Conservation (phyloP, 2,888 invertebrate genomes). For the Metopia argyrocephala region DNA sequence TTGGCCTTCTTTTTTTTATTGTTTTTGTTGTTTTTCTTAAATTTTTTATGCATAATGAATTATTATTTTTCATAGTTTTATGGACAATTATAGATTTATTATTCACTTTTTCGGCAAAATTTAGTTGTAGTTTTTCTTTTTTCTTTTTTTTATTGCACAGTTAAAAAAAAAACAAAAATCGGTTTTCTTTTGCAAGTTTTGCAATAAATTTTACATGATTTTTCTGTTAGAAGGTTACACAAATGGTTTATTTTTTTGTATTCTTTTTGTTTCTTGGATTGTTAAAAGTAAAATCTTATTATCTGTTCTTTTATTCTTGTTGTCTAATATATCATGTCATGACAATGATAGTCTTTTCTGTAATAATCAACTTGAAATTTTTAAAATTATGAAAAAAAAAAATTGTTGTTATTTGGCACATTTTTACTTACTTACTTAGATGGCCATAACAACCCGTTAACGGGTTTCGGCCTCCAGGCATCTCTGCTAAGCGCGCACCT, state of each 20-base stretch:
- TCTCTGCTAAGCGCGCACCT: too few relatives aligned
- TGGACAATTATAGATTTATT: slow-evolving; percentile 65
- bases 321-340: slow-evolving; percentile 48
- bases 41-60: slow-evolving; percentile 54
- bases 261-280: slow-evolving; percentile 34
- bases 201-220: slow-evolving; percentile 32
- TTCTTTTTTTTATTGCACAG: slow-evolving; percentile 45
- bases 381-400: too few relatives aligned
- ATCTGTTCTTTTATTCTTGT: slow-evolving; percentile 15
- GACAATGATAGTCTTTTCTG: slow-evolving; percentile 14
- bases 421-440: too few relatives aligned
- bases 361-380: slow-evolving; percentile 17
- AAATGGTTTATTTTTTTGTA: slow-evolving; percentile 27
- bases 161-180: slow-evolving; percentile 11
- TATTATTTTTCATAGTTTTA: slow-evolving; percentile 60
- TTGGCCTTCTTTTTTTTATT: slow-evolving; percentile 55
- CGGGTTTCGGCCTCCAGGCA: too few relatives aligned
- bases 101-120: slow-evolving; percentile 59
- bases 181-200: not conserved
- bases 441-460: too few relatives aligned
- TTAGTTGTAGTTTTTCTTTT: slow-evolving; percentile 57
- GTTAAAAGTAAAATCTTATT: not conserved
- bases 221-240: slow-evolving; percentile 56
- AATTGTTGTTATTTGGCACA: too few relatives aligned
- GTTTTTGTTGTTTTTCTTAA: not conserved